Base-by-base conservation (phyloP, 2,797 vertebrate genomes). In the Scarus forsteni region DNA sequence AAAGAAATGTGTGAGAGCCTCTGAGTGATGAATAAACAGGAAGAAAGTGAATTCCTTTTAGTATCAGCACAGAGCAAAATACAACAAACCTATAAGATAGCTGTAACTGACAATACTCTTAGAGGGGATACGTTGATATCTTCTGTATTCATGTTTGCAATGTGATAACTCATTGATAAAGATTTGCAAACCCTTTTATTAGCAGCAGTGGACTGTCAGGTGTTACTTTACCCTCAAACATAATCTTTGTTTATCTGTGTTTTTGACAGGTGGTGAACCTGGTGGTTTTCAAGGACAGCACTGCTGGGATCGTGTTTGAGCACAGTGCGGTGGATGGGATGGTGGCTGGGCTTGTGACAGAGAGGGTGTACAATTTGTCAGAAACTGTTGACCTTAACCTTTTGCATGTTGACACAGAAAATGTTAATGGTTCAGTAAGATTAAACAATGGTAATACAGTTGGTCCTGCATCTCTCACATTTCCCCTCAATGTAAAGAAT, bases 261-360 rank as follows among this genome's bases (percentile, higher is more conserved):
- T 53, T 52, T 75, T 62, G 43, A 59, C 86, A 95, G 94, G 93
- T 95, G 60, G 43, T 94, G 77, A 93, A 93, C 77, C 65, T 94
- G 77, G 94, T 94, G 81, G 92, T 95, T 65, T 93, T 94, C 74
- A 90, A 91, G 73, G 90, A 95, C 66, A 72, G 85, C 75, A 89
- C 90, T n/a, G 92, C 93, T 46, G 93, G 95, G 51, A 85, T 95
- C 84, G 42, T 94, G 83, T 94, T 94, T 77, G 94, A 96, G 77
- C 94, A 95, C 86, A 92, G 92, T 59, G 93, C 92, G 12, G 83
- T 95, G 73, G 94, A 95, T 75, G 94, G 94, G 62, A 95, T 95
- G 94, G 92, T 95, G 62, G 93, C 93, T 48, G 91, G 90, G 18
- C 92, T 95, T 75, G 79, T 96, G 43, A 88, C 91, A 56, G 87